Evolutionary conservation across 2,888 invertebrate genomes (phyloP), one percentile per base, ranked within the genome.

Genomic region (Autographa gamma): DNA sequence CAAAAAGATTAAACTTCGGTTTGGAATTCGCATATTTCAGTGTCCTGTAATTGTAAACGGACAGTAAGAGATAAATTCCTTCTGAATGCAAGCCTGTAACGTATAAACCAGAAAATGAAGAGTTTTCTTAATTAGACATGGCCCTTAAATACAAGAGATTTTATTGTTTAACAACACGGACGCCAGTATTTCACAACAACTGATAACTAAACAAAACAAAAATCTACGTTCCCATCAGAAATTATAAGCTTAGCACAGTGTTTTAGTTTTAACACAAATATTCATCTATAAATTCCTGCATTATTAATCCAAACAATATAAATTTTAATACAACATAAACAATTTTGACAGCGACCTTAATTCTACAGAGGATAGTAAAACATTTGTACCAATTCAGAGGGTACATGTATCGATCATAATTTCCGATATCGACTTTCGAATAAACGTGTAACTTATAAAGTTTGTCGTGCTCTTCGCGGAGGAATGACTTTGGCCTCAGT

Each of bases 1-100:
- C 72, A 71, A 54, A 69, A 66, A 63, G 60, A 59, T 59, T 61
- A 68, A 73, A 52, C 19, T 66, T 69, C 43, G 48, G 18, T 52
- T 14, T 16, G 75, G 76, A 61, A 82, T 82, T 69, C 72, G 31
- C 69, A 75, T 80, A 76, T 68, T 70, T 82, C 74, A 82, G 32
- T 71, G 73, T 76, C 70, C 25, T 63, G 48, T 74, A 82, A 82
- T 74, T 72, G 71, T 69, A 66, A 77, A 18, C 19, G 78, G 73
- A 72, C 69, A 70, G 73, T 69, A 52, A 79, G 66, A 81, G 74
- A 81, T 72, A 71, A 74, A 65, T 62, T 56, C 64, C 79, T 56
- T 52, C n/a, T 41, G 54, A 64, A 59, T 64, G 18, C n/a, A 48
- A 48, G 48, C 8, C n/a, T 48, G 6, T 48, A 48, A 16, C 38